Conservation (phyloP, 2,113 vertebrate genomes). For the Pagrus major region DNA sequence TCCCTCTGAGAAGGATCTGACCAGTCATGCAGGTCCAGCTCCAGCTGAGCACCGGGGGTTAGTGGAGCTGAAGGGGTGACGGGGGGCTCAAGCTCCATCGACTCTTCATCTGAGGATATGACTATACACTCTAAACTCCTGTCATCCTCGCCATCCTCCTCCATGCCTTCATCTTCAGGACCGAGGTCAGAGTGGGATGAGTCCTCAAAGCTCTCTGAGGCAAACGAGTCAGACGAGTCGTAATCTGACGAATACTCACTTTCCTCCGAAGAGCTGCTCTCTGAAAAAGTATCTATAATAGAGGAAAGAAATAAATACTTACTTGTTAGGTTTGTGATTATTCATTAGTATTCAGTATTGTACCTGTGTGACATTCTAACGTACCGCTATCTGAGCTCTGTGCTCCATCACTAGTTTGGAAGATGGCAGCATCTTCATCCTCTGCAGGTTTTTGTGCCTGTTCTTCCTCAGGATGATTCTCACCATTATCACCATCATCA, state of each 20-base stretch:
- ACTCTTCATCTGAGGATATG: slow-evolving; percentile 81
- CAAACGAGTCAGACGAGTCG: slow-evolving; percentile 75
- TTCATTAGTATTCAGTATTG: neutral
- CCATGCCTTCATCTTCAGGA: slow-evolving; percentile 69
- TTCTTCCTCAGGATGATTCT: slow-evolving; percentile 27
- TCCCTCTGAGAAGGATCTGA: slow-evolving; percentile 32
- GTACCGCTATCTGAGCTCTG: slow-evolving; percentile 85
- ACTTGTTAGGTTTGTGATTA: neutral
- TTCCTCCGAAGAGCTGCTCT: slow-evolving; percentile 59
- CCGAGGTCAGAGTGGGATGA: slow-evolving; percentile 51
- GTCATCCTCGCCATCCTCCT: slow-evolving; percentile 43
- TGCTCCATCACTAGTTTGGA: slow-evolving; percentile 79
- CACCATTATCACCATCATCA: slow-evolving; percentile 1
- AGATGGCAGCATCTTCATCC: slow-evolving; percentile 60
- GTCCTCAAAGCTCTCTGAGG: slow-evolving; percentile 84
- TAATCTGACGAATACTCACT: slow-evolving; percentile 77
- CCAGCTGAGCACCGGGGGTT: slow-evolving; percentile 73
- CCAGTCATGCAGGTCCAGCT: slow-evolving; percentile 67
- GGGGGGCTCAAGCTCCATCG: slow-evolving; percentile 66
- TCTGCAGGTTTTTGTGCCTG: slow-evolving; percentile 31
- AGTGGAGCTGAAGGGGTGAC: slow-evolving; percentile 72
- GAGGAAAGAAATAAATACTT: neutral
- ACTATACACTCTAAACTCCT: slow-evolving; percentile 58
- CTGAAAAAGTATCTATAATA: slow-evolving; percentile 47
- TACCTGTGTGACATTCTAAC: slow-evolving; percentile 4